Percentiles rank a stretch among this genome's conserved stretches.
phyloP scores from a whole-genome alignment of 2,797 vertebrate species.

The Bovichtus variegatus region DNA sequence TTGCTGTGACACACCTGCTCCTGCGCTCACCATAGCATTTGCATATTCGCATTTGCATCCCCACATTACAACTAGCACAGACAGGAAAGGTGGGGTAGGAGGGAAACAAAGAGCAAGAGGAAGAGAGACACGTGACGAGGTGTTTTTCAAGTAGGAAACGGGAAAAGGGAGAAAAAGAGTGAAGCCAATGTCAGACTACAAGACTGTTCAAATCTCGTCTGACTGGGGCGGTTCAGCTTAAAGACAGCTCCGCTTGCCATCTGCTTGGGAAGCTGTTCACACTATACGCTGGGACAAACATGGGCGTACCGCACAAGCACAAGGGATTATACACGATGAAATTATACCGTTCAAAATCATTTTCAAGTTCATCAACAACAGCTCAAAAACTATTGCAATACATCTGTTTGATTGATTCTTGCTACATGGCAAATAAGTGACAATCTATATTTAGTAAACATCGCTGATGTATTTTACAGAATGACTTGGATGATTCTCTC shows the following conservation, averaged over 20 bases:
- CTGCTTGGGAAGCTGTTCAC: conserved; percentile 57
- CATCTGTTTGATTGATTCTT: conserved; percentile 25
- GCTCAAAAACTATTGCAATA: conserved; percentile 7
- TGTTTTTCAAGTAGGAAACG: conserved; percentile 22
- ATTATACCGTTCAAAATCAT: conserved; percentile 44
- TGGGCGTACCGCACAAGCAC: conserved; percentile 34
- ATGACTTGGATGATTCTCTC: neutral
- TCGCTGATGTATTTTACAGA: neutral
- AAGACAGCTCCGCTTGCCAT: conserved; percentile 50
- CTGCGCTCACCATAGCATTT: conserved; percentile 74
- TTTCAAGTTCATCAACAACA: conserved; percentile 46
- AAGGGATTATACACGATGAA: conserved; percentile 20
- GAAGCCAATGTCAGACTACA: conserved; percentile 6
- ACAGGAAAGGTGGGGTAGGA: neutral
- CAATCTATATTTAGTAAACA: neutral
- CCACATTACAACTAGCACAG: conserved; percentile 47
- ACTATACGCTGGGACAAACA: conserved; percentile 45
- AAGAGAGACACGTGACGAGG: conserved; percentile 17
- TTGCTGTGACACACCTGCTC: conserved; percentile 83
- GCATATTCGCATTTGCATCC: conserved; percentile 84
- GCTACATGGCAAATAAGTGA: neutral
- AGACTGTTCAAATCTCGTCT: conserved; percentile 32
- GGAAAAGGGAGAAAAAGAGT: conserved; percentile 9
- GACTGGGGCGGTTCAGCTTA: conserved; percentile 45
- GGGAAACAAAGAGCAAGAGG: conserved; percentile 18